phyloP scores from a whole-genome alignment of 2,888 invertebrate genomes.

The Lochmaea crataegi region DNA sequence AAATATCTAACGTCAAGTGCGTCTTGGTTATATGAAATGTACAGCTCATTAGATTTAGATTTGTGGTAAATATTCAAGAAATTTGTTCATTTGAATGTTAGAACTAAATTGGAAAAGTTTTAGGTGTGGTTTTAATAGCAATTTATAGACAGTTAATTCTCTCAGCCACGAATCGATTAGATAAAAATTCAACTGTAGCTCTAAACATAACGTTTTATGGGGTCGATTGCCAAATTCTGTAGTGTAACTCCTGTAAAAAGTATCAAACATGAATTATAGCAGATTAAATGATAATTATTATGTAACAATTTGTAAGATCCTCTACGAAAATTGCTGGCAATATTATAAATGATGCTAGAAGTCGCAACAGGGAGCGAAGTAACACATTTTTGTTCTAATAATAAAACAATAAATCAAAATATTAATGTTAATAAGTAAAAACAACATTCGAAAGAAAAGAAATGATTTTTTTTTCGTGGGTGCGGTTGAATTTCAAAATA shows the following conservation, averaged over 20 bases:
- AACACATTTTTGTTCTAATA: conserved; percentile 10
- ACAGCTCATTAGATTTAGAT: conserved; percentile 45
- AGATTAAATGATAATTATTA: too few relatives aligned
- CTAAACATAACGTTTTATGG: too few relatives aligned
- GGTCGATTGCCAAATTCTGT: too few relatives aligned
- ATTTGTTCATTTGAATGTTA: conserved; percentile 21
- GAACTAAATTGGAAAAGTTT: not conserved
- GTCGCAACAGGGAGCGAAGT: conserved; percentile 6
- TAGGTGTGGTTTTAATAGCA: not conserved
- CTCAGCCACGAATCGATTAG: too few relatives aligned
- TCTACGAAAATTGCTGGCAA: not conserved
- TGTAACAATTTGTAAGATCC: too few relatives aligned
- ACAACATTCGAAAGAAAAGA: not conserved
- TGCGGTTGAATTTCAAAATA: not conserved
- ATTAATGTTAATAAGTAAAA: conserved; percentile 8
- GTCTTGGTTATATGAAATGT: conserved; percentile 44
- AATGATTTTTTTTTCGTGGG: conserved; percentile 1
- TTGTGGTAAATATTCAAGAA: conserved; percentile 41
- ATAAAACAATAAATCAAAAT: conserved; percentile 7
- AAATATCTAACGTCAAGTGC: conserved; percentile 44
- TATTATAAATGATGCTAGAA: conserved; percentile 1
- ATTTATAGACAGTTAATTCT: too few relatives aligned
- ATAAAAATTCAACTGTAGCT: too few relatives aligned
- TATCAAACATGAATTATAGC: too few relatives aligned
- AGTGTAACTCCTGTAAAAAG: too few relatives aligned